A percentile compares a stretch with the other conserved stretches of the same genome.
Conservation (phyloP, 2,113 vertebrate genomes). For the Bos indicus region DNA sequence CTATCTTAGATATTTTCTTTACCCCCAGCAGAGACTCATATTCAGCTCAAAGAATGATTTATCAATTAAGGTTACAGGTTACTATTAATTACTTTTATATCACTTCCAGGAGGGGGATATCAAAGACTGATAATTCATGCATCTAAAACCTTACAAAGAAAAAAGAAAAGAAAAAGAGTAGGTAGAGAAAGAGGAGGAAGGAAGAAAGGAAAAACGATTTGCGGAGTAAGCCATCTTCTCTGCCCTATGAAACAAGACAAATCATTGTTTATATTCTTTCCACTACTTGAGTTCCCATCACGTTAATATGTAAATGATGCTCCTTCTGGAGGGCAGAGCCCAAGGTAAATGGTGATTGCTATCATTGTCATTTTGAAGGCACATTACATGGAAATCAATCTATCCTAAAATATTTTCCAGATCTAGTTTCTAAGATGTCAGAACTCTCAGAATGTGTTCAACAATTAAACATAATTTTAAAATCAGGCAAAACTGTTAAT, state of each 20-base stretch:
- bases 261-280: background rate
- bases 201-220: background rate
- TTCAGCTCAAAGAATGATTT: background rate
- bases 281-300: background rate
- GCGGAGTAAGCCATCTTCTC: background rate
- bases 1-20: background rate
- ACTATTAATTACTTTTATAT: background rate
- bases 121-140: background rate
- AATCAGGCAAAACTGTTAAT: background rate
- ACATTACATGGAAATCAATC: background rate
- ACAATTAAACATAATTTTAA: background rate
- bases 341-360: background rate
- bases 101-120: background rate
- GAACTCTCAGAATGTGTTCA: background rate
- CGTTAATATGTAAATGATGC: background rate
- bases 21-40: rapidly evolving
- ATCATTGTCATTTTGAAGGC: background rate
- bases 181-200: background rate
- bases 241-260: background rate
- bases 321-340: background rate
- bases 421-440: background rate
- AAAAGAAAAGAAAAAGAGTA: background rate
- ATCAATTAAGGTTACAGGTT: background rate
- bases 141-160: background rate
- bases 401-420: background rate